These are phyloP conservation scores for Caenorhabditis remanei DNA, from an alignment of 1,140 invertebrate genomes.

Conservation along the genomic window DNA sequence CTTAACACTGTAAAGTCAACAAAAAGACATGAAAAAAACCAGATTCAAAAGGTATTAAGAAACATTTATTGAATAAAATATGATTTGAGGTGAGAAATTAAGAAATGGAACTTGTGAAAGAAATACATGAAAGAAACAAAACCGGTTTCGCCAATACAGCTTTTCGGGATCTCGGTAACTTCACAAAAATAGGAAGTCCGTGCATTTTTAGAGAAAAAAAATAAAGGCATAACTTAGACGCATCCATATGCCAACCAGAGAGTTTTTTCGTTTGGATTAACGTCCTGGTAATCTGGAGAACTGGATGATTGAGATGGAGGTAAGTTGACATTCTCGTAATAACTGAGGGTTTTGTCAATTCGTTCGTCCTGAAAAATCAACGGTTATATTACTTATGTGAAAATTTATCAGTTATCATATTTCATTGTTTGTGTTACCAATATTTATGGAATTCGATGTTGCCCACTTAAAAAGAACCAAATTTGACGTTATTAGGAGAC, in stretches of 20 bases:
- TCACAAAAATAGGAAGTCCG: too few relatives aligned
- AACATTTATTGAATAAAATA: too few relatives aligned
- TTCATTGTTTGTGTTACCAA: neutral
- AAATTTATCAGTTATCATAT: neutral
- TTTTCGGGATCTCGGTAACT: neutral
- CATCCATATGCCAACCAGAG: slow-evolving; percentile 13
- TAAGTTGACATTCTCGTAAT: slow-evolving; percentile 16
- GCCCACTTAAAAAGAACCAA: too few relatives aligned
- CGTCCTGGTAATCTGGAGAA: neutral
- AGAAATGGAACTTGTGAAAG: too few relatives aligned
- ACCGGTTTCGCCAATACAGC: slow-evolving; percentile 12
- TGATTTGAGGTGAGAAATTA: too few relatives aligned
- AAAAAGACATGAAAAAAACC: too few relatives aligned
- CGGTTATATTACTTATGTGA: neutral
- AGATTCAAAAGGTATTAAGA: too few relatives aligned
- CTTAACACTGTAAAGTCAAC: too few relatives aligned
- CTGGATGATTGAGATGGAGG: neutral
- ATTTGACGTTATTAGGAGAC: too few relatives aligned
- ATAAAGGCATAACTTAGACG: too few relatives aligned
- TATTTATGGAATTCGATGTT: too few relatives aligned
- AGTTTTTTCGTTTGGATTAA: neutral
- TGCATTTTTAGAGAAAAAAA: too few relatives aligned
- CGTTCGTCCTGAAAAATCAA: slow-evolving; percentile 42
- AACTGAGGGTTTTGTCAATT: slow-evolving; percentile 30
- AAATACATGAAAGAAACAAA: neutral